These are phyloP conservation scores for Sciaenops ocellatus DNA, from an alignment of 2,797 vertebrate species.

Conservation along the genomic window DNA sequence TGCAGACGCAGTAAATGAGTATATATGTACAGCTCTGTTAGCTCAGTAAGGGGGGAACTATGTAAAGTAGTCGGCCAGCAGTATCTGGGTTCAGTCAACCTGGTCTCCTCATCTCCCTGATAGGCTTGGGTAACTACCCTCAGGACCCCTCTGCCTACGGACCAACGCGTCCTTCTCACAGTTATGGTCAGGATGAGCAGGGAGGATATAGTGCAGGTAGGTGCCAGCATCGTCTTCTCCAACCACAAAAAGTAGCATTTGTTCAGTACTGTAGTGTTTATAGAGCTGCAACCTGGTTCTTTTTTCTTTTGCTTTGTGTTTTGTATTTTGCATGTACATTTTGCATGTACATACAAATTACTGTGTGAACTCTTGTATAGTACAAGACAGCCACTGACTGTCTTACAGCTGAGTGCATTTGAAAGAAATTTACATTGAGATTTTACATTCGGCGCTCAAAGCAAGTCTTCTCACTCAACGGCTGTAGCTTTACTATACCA, in stretches of 20 bases:
- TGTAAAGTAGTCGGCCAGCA: slow-evolving; percentile 72
- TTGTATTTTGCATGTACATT: slow-evolving; percentile 81
- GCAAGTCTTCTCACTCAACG: slow-evolving; percentile 43
- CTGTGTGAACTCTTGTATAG: slow-evolving; percentile 69
- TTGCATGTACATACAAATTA: slow-evolving; percentile 81
- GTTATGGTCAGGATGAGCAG: slow-evolving; percentile 95
- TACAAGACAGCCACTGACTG: slow-evolving; percentile 71
- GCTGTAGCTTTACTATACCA: slow-evolving; percentile 82
- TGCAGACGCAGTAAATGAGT: slow-evolving; percentile 63
- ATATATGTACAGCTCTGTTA: slow-evolving; percentile 58
- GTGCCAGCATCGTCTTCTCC: slow-evolving; percentile 88
- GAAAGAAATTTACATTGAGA: slow-evolving; percentile 51
- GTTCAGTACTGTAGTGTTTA: slow-evolving; percentile 73
- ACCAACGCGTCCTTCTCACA: slow-evolving; percentile 93
- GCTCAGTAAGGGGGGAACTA: slow-evolving; percentile 58
- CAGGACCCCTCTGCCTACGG: slow-evolving; percentile 93
- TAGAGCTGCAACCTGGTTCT: slow-evolving; percentile 71
- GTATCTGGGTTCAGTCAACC: slow-evolving; percentile 91
- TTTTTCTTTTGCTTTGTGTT: slow-evolving; percentile 65
- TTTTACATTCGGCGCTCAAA: slow-evolving; percentile 20
- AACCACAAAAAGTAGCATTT: slow-evolving; percentile 83
- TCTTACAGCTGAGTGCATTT: slow-evolving; percentile 43
- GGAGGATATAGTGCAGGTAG: slow-evolving; percentile 93
- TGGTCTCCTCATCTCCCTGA: slow-evolving; percentile 92
- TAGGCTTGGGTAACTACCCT: slow-evolving; percentile 93